Evolutionary conservation across 2,888 invertebrate genomes (phyloP).

Genomic region (Spodoptera exigua): DNA sequence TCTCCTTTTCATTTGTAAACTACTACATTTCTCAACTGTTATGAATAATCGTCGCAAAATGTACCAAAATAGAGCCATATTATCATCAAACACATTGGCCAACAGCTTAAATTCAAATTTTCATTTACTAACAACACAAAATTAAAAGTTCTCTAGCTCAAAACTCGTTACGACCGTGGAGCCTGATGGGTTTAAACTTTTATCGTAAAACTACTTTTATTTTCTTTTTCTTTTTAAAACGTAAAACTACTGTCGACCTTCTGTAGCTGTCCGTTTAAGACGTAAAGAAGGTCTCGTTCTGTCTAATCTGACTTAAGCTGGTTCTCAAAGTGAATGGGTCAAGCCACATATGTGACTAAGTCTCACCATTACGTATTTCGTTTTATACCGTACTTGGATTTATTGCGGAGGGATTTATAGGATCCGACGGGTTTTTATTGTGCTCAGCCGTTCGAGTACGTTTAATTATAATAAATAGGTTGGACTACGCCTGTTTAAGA

Average conservation of each 20-base stretch:
- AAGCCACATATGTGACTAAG: conserved; percentile 38
- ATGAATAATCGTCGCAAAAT: too few relatives aligned
- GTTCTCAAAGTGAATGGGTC: conserved; percentile 39
- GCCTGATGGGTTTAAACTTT: background rate
- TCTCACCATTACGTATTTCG: conserved; percentile 14
- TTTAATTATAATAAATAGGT: conserved; percentile 21
- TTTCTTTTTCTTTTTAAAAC: too few relatives aligned
- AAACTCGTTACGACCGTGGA: background rate
- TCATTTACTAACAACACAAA: too few relatives aligned
- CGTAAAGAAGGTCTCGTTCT: conserved; percentile 30
- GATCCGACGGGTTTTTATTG: conserved; percentile 26
- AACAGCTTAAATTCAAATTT: too few relatives aligned
- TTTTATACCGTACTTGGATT: conserved; percentile 31
- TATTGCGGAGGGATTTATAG: conserved; percentile 20
- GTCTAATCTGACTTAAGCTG: conserved; percentile 39
- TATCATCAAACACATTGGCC: too few relatives aligned
- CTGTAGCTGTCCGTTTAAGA: conserved; percentile 2
- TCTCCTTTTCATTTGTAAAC: too few relatives aligned
- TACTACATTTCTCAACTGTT: too few relatives aligned
- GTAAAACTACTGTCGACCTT: conserved; percentile 16
- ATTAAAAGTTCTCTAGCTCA: too few relatives aligned
- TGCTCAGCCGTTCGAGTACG: conserved; percentile 7
- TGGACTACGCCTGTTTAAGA: conserved; percentile 1
- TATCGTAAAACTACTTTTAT: conserved; percentile 5
- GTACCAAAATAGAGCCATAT: too few relatives aligned